Percentiles rank a stretch among this genome's conserved stretches.
These are phyloP conservation scores for Catostylus mosaicus DNA, from an alignment of 30 jellyfish, hydroid and myxozoan species.

Conservation along the genomic window DNA sequence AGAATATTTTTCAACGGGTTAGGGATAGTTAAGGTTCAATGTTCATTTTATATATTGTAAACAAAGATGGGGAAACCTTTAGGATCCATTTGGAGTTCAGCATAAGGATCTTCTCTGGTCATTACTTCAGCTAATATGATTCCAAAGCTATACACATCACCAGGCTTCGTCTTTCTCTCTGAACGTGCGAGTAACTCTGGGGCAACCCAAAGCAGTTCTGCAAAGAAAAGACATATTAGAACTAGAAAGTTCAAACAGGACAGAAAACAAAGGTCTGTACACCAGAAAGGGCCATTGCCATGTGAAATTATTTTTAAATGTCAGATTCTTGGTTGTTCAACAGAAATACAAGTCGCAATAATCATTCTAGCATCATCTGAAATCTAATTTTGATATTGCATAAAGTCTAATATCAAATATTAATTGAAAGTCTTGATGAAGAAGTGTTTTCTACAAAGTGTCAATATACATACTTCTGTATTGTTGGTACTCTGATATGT, in stretches of 20 bases:
- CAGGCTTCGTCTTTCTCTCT: slow-evolving; percentile 81
- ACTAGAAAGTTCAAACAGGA: no score
- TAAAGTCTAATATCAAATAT: neutral
- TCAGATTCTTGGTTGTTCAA: no score
- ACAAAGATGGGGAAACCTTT: slow-evolving; percentile 57
- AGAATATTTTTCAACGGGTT: no score
- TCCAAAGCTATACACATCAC: slow-evolving; percentile 95
- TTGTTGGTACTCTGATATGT: slow-evolving; percentile 80
- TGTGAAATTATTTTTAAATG: neutral
- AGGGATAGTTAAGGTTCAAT: no score
- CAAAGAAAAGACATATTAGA: neutral
- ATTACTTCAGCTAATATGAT: slow-evolving; percentile 85
- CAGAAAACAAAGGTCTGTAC: no score
- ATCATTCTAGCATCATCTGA: no score
- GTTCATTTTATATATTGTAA: no score
- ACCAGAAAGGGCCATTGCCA: neutral
- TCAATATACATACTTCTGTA: slow-evolving; percentile 71
- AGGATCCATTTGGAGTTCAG: slow-evolving; percentile 83
- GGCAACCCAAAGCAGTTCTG: slow-evolving; percentile 88
- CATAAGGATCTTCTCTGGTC: slow-evolving; percentile 91
- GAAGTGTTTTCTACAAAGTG: neutral
- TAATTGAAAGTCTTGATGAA: neutral
- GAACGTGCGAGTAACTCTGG: slow-evolving; percentile 82
- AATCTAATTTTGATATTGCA: no score
- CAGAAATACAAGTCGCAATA: no score